Base-by-base conservation (phyloP, 2,888 invertebrate species). In the Noctua fimbriata region DNA sequence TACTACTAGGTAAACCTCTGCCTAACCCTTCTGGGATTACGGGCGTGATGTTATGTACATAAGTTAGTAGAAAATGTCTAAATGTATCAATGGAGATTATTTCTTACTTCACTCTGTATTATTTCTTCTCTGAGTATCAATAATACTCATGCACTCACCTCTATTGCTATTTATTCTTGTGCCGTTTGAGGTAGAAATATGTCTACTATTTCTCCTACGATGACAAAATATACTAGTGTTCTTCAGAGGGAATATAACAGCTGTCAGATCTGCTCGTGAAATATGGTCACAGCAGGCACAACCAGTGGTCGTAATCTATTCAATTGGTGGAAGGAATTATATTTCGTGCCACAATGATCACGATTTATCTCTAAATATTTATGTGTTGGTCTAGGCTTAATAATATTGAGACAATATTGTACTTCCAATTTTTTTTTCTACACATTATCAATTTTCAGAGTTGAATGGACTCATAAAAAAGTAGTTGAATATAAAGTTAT, bases 291-390 rank as follows among this genome's bases (percentile, higher is more conserved):
- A 75, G 77, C 83, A 79, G 77, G 76, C 79, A 71, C 79, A 77
- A 67, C 73, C 24, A 76, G 81, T 77, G 79, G 87, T 73, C 81
- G 87, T 86, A 89, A 91, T 91, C 87, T 89, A 89, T 90, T 90
- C 86, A 87, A 90, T 88, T 82, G 76, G 79, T 84, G 81, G 84
- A 89, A 88, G 12, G 63, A 78, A 88, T 84, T 82, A 76, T 88
- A 90, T 85, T 88, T 80, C 83, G 81, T 84, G 84, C 66, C 55
- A 78, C 24, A 78, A 79, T 71, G 41, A 76, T 80, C 74, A 84
- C 36, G 58, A 63, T 81, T 55, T 58, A 49, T 65, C 44, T 65
- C 7, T n/a, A 21, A 60, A 21, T 44, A 44, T 28, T 32, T 32
- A n/a, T 58, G 24, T 74, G 21, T 36, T 32, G 24, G 58, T 41